Conservation (phyloP, 2,888 invertebrate species). For the Drosophila greeni region DNA sequence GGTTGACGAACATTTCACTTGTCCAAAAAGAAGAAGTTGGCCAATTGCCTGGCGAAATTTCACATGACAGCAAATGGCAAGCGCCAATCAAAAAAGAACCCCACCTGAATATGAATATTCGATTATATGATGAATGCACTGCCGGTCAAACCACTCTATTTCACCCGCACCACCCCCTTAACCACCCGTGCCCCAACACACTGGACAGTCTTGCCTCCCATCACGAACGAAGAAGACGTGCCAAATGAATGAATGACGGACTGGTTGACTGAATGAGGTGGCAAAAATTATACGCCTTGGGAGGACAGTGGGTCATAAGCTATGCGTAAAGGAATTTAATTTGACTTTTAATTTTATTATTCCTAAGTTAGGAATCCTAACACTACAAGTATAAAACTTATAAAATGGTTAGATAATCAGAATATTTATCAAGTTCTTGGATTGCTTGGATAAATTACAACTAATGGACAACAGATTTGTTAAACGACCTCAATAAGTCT, state of each 20-base stretch:
- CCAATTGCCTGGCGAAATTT: slow-evolving; percentile 42
- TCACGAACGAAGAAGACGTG: slow-evolving; percentile 50
- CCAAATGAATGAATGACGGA: slow-evolving; percentile 54
- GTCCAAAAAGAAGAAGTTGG: slow-evolving; percentile 36
- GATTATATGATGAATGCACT: slow-evolving; percentile 28
- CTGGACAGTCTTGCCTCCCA: slow-evolving; percentile 14
- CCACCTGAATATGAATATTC: slow-evolving; percentile 57
- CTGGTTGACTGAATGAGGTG: slow-evolving; percentile 63
- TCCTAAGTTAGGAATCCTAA: no score
- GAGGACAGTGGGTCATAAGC: slow-evolving; percentile 21
- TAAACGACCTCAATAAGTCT: no score
- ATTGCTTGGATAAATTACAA: not conserved
- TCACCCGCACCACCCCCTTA: slow-evolving; percentile 1
- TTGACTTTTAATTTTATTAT: no score
- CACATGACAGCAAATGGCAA: slow-evolving; percentile 42
- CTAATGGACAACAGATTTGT: not conserved
- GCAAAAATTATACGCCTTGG: slow-evolving; percentile 36
- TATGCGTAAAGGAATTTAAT: not conserved
- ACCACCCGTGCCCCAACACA: not conserved
- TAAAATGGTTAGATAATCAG: not conserved
- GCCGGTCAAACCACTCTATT: slow-evolving; percentile 8
- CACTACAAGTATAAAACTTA: not conserved
- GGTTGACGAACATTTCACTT: slow-evolving; percentile 53
- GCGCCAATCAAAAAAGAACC: slow-evolving; percentile 39
- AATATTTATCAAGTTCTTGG: no score